phyloP scores from a whole-genome alignment of 2,113 vertebrate species.

The Ochotona princeps region DNA sequence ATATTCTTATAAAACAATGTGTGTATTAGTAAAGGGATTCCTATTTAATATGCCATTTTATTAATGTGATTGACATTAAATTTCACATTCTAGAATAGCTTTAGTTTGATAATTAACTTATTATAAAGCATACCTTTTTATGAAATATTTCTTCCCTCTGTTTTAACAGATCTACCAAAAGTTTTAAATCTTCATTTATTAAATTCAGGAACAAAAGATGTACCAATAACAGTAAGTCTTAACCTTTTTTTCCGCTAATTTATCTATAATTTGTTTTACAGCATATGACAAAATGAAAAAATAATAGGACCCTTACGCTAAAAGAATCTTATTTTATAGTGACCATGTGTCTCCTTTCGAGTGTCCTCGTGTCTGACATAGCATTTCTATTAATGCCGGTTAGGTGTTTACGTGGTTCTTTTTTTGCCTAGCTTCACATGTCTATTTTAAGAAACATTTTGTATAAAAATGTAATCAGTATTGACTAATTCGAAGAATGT shows the following conservation, averaged over 20 bases:
- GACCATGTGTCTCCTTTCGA: background rate
- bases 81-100: conserved; percentile 39
- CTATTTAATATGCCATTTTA: background rate
- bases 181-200: conserved; percentile 97
- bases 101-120: conserved; percentile 10
- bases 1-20: background rate
- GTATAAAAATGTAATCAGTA: conserved; percentile 14
- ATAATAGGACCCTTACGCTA: conserved; percentile 17
- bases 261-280: conserved; percentile 57
- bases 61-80: conserved; percentile 26
- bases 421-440: background rate
- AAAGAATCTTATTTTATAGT: conserved; percentile 11
- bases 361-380: background rate
- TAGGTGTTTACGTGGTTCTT: background rate
- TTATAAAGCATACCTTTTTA: conserved; percentile 36
- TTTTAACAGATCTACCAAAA: conserved; percentile 95
- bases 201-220: conserved; percentile 99
- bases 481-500: conserved; percentile 3
- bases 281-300: conserved; percentile 13
- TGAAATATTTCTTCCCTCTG: conserved; percentile 74
- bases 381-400: background rate
- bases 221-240: conserved; percentile 96
- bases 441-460: conserved; percentile 41
- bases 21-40: background rate
- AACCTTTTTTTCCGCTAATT: conserved; percentile 73